Conservation (phyloP, 2,888 invertebrate genomes). For the Hirtodrosophila histrioides region DNA sequence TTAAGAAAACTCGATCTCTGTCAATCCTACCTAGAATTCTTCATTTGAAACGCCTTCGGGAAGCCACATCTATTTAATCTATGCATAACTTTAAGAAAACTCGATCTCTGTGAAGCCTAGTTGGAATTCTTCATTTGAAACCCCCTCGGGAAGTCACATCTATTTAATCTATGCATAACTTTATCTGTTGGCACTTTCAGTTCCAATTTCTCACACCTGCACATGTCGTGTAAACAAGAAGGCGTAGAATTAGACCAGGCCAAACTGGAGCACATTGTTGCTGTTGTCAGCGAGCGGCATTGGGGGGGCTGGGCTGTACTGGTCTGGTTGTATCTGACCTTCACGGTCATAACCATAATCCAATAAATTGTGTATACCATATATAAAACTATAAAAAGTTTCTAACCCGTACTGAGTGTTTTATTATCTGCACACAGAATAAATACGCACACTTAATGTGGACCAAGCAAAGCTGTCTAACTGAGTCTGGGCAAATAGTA, state of each 20-base stretch:
- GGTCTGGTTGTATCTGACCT: slow-evolving; percentile 68
- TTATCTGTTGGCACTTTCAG: slow-evolving; percentile 70
- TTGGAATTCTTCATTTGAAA: too few species aligned
- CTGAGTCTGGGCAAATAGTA: slow-evolving; percentile 41
- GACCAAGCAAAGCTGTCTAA: slow-evolving; percentile 43
- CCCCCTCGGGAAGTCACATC: too few species aligned
- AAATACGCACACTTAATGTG: slow-evolving; percentile 52
- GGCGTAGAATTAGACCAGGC: slow-evolving; percentile 9
- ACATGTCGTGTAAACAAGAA: slow-evolving; percentile 40
- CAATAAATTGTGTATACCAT: slow-evolving; percentile 73
- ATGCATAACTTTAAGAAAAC: too few species aligned
- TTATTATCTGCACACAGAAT: slow-evolving; percentile 60
- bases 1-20: too few species aligned
- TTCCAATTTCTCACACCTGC: slow-evolving; percentile 69
- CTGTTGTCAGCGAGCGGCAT: slow-evolving; percentile 9
- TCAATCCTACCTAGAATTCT: too few species aligned
- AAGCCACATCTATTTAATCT: too few species aligned
- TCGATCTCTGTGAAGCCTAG: too few species aligned
- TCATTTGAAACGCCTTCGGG: too few species aligned
- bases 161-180: slow-evolving; percentile 40
- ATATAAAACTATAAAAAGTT: slow-evolving; percentile 72
- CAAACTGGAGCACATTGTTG: slow-evolving; percentile 50
- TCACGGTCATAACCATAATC: slow-evolving; percentile 76
- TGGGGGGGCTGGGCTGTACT: slow-evolving; percentile 11
- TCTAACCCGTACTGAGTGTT: slow-evolving; percentile 68